Evolutionary conservation across 2,888 invertebrate species (phyloP).

Genomic region (Orthosia gothica): DNA sequence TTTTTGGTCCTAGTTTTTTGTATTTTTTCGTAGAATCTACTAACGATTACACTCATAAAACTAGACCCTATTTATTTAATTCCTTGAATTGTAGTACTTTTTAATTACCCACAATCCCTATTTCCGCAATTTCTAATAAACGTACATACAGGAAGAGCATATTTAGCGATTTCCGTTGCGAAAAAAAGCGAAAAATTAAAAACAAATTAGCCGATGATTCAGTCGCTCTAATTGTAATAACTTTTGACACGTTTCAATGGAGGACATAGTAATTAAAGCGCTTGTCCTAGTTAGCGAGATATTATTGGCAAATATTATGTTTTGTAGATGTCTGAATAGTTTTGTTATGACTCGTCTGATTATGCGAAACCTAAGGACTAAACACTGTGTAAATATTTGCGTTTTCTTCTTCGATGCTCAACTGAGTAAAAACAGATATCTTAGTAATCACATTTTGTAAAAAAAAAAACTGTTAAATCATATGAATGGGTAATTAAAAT

Average conservation of each 20-base stretch:
- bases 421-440: background rate
- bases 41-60: background rate
- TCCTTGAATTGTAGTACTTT: slow-evolving; percentile 22
- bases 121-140: slow-evolving; percentile 64
- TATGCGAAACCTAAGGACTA: background rate
- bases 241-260: slow-evolving; percentile 71
- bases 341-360: slow-evolving; percentile 6
- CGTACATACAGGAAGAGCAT: slow-evolving; percentile 72
- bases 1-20: background rate
- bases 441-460: background rate
- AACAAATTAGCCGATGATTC: slow-evolving; percentile 71
- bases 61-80: slow-evolving; percentile 1
- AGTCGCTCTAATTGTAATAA: slow-evolving; percentile 67
- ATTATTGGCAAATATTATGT: slow-evolving; percentile 57
- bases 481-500: slow-evolving; percentile 8
- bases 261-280: slow-evolving; percentile 73
- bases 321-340: slow-evolving; percentile 30
- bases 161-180: slow-evolving; percentile 78
- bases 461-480: too few relatives aligned
- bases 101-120: slow-evolving; percentile 35
- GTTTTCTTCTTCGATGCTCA: background rate
- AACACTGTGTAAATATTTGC: too few relatives aligned
- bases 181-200: slow-evolving; percentile 72
- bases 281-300: slow-evolving; percentile 53
- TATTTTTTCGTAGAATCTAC: background rate